A percentile compares a stretch with the other conserved stretches of the same genome.
These are phyloP conservation scores for Lophochroa leadbeateri DNA, from an alignment of 2,113 vertebrate genomes.

Conservation along the genomic window DNA sequence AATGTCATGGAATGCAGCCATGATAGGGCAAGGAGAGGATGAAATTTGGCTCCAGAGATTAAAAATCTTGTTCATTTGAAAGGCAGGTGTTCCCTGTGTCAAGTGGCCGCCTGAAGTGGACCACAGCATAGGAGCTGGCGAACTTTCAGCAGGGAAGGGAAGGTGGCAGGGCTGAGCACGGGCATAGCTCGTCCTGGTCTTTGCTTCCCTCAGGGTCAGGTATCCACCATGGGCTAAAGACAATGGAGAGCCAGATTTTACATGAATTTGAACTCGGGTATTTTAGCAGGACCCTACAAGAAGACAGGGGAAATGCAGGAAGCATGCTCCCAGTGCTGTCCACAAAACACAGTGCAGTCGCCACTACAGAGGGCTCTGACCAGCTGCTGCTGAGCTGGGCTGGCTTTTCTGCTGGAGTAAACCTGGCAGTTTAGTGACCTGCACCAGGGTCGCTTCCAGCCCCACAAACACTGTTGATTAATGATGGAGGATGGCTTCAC, in stretches of 20 bases:
- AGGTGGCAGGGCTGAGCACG: background rate
- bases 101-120: background rate
- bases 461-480: background rate
- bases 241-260: fast-evolving
- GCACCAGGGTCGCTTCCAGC: background rate
- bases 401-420: background rate
- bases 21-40: background rate
- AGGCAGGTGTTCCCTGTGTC: background rate
- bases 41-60: background rate
- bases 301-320: background rate
- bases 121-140: background rate
- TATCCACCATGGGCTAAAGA: background rate
- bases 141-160: background rate
- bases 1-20: background rate
- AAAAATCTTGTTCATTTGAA: background rate
- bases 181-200: background rate
- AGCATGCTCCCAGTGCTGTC: fast-evolving
- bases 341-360: fast-evolving
- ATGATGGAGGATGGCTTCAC: fast-evolving
- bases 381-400: background rate
- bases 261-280: fast-evolving
- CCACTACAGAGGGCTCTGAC: fast-evolving
- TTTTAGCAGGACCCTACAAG: background rate
- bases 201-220: background rate
- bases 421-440: fast-evolving